Evolutionary conservation across 2,888 invertebrate genomes (phyloP).

Genomic region (Chrysina gloriosa): DNA sequence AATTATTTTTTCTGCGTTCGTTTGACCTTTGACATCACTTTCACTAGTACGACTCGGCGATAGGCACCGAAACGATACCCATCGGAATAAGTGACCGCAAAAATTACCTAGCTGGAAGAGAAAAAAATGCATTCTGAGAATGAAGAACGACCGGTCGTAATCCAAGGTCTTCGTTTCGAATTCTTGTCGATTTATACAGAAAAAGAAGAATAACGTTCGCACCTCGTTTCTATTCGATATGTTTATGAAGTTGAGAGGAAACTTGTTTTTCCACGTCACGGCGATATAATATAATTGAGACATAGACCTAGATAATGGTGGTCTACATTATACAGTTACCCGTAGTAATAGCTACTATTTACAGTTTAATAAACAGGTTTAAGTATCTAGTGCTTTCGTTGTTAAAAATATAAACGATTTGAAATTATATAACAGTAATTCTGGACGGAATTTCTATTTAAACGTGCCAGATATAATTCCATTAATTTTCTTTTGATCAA

Average conservation of each 20-base stretch:
- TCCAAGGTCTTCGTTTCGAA: conserved; percentile 23
- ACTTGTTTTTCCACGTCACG: background rate
- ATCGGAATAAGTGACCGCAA: background rate
- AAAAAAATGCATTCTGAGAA: conserved; percentile 4
- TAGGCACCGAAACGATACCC: background rate
- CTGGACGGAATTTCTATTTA: too few relatives aligned
- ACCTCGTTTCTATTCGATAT: background rate
- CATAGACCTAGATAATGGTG: background rate
- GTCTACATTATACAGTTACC: too few relatives aligned
- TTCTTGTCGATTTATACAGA: conserved; percentile 13
- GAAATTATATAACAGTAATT: too few relatives aligned
- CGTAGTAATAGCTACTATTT: too few relatives aligned
- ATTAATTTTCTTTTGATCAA: too few relatives aligned
- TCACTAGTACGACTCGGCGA: conserved; percentile 20
- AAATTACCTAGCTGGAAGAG: conserved; percentile 1
- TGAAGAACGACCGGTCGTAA: conserved; percentile 15
- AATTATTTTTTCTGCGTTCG: conserved; percentile 5
- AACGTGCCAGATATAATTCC: too few relatives aligned
- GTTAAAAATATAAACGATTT: too few relatives aligned
- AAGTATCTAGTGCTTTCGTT: too few relatives aligned
- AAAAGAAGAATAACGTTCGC: background rate
- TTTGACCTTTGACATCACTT: conserved; percentile 41
- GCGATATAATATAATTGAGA: conserved; percentile 6
- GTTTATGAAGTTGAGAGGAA: background rate
- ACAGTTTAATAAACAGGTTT: too few relatives aligned